Evolutionary conservation across 2,797 vertebrate genomes (phyloP).

Genomic region (Scarus forsteni): DNA sequence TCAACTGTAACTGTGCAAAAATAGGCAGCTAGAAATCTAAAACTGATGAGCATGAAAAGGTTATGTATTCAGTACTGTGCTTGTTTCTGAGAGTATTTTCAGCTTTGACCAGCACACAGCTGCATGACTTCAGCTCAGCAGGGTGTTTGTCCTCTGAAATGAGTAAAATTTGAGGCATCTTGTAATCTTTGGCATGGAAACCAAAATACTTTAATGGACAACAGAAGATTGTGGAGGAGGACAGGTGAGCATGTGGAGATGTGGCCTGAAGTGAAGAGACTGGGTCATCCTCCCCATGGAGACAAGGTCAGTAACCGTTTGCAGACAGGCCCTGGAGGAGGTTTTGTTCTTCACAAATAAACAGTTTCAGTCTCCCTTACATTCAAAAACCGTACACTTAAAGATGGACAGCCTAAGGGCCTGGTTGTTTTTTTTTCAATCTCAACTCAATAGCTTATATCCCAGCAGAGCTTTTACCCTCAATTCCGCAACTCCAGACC

Average conservation of each 20-base stretch:
- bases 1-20: neutral
- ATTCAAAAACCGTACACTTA: conserved; percentile 10
- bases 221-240: conserved; percentile 36
- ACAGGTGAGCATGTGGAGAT: conserved; percentile 51
- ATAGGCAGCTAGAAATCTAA: neutral
- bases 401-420: conserved; percentile 45
- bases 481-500: conserved; percentile 8
- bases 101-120: neutral
- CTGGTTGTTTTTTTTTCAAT: conserved; percentile 59
- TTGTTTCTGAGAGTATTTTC: neutral
- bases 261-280: conserved; percentile 38
- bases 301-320: conserved; percentile 38
- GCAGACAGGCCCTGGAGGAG: conserved; percentile 60
- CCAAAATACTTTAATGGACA: conserved; percentile 15
- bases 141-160: neutral
- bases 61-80: neutral
- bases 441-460: conserved; percentile 47
- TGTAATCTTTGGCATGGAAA: conserved; percentile 3
- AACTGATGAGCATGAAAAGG: neutral
- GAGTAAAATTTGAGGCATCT: conserved; percentile 17
- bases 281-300: conserved; percentile 40
- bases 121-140: neutral
- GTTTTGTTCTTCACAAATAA: conserved; percentile 45
- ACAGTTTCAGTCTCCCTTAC: conserved; percentile 43
- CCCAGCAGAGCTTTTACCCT: conserved; percentile 16